phyloP scores from a whole-genome alignment of 64 coral and sea anemone genomes.

The Trachythela sp. region DNA sequence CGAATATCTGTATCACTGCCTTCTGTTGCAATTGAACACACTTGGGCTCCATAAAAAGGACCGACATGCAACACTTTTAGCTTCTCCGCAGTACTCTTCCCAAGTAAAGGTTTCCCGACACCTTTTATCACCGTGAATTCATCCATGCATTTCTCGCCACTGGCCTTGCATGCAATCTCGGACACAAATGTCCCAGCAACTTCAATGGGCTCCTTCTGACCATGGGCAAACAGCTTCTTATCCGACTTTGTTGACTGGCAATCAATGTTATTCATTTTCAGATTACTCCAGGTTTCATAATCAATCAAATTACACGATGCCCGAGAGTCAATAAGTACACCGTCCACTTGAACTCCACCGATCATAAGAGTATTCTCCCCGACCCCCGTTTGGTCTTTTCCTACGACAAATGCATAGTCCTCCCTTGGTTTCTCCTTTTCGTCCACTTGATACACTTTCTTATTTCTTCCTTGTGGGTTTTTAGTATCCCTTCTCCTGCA shows the following conservation, averaged over 20 bases:
- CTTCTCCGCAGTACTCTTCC: conserved; percentile 7
- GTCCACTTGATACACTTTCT: conserved; percentile 34
- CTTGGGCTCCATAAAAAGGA: neutral
- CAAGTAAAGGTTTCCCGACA: conserved; percentile 8
- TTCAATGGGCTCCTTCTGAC: neutral
- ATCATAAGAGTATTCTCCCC: conserved; percentile 14
- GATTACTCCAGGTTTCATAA: conserved; percentile 31
- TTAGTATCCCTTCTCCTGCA: neutral
- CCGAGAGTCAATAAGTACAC: conserved; percentile 31
- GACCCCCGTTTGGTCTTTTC: neutral
- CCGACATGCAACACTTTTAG: conserved; percentile 12
- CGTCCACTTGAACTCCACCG: conserved; percentile 20
- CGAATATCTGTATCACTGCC: conserved; percentile 27
- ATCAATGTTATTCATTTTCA: neutral
- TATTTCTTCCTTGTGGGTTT: neutral
- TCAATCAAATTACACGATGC: conserved; percentile 43
- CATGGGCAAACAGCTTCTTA: conserved; percentile 22
- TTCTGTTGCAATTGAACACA: neutral
- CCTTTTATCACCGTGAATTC: conserved; percentile 36
- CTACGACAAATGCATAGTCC: conserved; percentile 29
- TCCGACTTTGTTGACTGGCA: conserved; percentile 29
- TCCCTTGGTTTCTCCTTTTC: neutral
- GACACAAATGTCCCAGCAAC: neutral
- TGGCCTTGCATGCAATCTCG: neutral
- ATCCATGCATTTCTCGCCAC: conserved; percentile 12